phyloP scores from a whole-genome alignment of 2,113 vertebrate genomes.

The Polyodon spathula region DNA sequence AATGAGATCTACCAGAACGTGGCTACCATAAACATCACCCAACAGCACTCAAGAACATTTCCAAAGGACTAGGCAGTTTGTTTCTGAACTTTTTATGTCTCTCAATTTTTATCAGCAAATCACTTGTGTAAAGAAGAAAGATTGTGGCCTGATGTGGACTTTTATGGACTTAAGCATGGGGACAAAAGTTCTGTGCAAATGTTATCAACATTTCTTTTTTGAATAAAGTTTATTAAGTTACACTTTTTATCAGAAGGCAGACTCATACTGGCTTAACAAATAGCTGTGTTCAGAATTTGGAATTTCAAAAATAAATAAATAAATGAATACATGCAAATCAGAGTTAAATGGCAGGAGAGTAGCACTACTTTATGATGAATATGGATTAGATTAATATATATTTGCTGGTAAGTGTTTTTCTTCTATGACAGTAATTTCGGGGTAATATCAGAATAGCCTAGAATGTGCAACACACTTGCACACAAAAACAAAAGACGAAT shows the following conservation, averaged over 20 bases:
- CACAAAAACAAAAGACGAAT: no score
- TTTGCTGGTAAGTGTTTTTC: no score
- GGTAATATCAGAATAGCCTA: no score
- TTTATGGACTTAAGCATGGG: constrained; percentile 15
- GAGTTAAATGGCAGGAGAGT: no score
- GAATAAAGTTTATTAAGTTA: constrained; percentile 27
- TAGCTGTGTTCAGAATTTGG: constrained; percentile 1
- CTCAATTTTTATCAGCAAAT: constrained; percentile 29
- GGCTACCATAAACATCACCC: constrained; percentile 10
- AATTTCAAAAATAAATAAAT: constrained; percentile 28
- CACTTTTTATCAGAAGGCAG: constrained; percentile 24
- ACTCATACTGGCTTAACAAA: constrained; percentile 4
- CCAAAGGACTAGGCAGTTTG: constrained; percentile 7
- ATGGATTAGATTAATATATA: no score
- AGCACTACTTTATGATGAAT: no score
- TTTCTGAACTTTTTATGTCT: background rate
- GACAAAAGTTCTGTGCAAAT: constrained; percentile 26
- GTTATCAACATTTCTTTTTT: constrained; percentile 20
- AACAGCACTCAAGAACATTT: constrained; percentile 12
- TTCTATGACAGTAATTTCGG: no score
- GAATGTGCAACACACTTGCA: no score
- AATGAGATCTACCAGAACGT: constrained; percentile 20
- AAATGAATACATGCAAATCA: constrained; percentile 21
- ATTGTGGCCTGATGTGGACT: constrained; percentile 19
- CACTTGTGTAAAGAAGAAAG: constrained; percentile 24